Base-by-base conservation (phyloP, 1,140 invertebrate species). In the Brachionus koreanus region DNA sequence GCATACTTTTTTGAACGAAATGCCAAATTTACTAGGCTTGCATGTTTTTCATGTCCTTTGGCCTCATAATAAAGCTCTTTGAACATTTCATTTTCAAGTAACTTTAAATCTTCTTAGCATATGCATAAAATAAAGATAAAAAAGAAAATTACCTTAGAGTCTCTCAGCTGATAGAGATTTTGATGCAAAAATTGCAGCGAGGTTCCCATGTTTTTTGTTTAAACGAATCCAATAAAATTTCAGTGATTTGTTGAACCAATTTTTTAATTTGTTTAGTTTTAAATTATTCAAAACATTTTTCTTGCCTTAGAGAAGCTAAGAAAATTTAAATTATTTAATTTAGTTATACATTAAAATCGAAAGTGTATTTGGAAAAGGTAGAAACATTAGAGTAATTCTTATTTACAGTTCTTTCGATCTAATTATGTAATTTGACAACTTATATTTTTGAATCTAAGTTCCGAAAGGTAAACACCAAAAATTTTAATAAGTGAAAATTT, bases 101-200 rank as follows among this genome's bases (percentile, higher is more conserved):
- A 19, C 76, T 79, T 19, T 12, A 39, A 77, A 77, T 57, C 0
- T 57, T 29, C 29, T 25, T 57, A 57, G 9, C 19, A 4, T 23
- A 57, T 2, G 19, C 0, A 7, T 13, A 37, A 72, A 72, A 69
- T 1, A 9, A 4, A 35, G 3, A 39, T 25, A 37, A 63, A n/a
- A 52, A 23, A 13, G 10, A 25, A 25, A 13, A 16, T 23, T 79
- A 79, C 76, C 12, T 19, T 33, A 9, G 76, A 79, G 29, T 79
- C 35, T 65, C 57, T 79, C 3, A 79, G 49, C 49, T 65, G 49
- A 39, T 79, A 57, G 57, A 79, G 76, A 39, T 79, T 79, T 79
- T 79, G 76, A 61, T 79, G 76, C 9, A 79, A 65, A 79, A 29
- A 79, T 79, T 79, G 76, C 16, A 79, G 42, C 35, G 76, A 23